Base-by-base conservation (phyloP, 2,797 vertebrate species). In the Hydrolagus colliei region DNA sequence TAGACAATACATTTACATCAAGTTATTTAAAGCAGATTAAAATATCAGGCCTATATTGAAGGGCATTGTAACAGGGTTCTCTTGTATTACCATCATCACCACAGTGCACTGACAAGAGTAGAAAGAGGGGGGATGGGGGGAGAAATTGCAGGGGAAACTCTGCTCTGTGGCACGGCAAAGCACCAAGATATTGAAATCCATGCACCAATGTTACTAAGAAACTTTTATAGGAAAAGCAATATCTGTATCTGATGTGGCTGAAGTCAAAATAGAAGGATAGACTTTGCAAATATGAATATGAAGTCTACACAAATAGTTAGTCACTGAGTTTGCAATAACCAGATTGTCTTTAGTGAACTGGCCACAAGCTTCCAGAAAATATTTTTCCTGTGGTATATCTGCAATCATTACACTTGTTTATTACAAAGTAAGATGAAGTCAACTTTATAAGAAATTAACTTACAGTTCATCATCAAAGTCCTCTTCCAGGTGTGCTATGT, bases 381-480 rank as follows among this genome's bases (percentile, higher is more conserved):
- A 52, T 52, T 52, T 52, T 52, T 52, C 3, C 41, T 52, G 6
- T 52, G 41, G 41, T 6, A 52, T 82, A 68, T 85, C 62, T 86
- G 0, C 87, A 61, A 0, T 71, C 52, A 85, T 87, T 41, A 85
- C 13, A 65, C 16, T 77, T 20, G 16, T 20, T 77, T 52, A 86
- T 84, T 62, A 68, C 20, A 35, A 11, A 86, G 61, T n/a, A 62
- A 72, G 52, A 35, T 65, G 14, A 73, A 62, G 18, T 18, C 20
- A 62, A 13, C 35, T 20, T 18, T 52, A 71, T 61, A 52, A 74
- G 8, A 71, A 67, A 13, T 65, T 18, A 82, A 92, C 94, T 93
- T 90, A 95, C 95, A 93, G 89, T 87, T 93, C 93, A 20, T 93
- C 93, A 73, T 93, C 93, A 88, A 94, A 93, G 63, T 91, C 89